A percentile compares a stretch with the other conserved stretches of the same genome.
Evolutionary conservation across 2,113 vertebrate species (phyloP).

Genomic region (Alouatta palliata): DNA sequence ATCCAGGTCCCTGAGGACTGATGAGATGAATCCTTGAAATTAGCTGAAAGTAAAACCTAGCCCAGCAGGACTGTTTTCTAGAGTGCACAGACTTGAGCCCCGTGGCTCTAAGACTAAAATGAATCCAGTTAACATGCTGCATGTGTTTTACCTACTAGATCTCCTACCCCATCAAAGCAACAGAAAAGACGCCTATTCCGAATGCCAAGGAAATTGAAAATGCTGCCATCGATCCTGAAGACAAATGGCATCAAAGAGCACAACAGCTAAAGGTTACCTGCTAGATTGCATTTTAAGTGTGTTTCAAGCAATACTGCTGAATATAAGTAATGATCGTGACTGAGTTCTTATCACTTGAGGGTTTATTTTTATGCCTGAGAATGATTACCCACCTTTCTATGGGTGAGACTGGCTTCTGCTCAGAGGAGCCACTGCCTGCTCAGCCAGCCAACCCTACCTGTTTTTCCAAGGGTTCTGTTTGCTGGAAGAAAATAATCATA

Average conservation of each 20-base stretch:
- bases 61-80: background rate
- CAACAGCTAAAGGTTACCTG: slow-evolving; percentile 84
- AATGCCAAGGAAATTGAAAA: slow-evolving; percentile 55
- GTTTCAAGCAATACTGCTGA: slow-evolving; percentile 20
- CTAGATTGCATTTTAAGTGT: background rate
- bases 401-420: background rate
- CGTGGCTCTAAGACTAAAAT: background rate
- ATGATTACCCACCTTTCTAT: background rate
- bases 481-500: background rate
- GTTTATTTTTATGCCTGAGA: background rate
- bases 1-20: background rate
- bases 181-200: slow-evolving; percentile 49
- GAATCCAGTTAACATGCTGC: slow-evolving; percentile 14
- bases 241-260: slow-evolving; percentile 82
- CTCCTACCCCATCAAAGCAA: slow-evolving; percentile 46
- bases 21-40: background rate
- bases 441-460: background rate
- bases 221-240: slow-evolving; percentile 72
- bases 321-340: background rate
- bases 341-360: slow-evolving; percentile 22
- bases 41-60: background rate
- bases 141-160: slow-evolving; percentile 66
- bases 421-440: background rate
- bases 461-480: background rate
- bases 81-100: background rate